Percentiles rank a stretch among this genome's conserved stretches.
phyloP scores from a whole-genome alignment of 2,797 vertebrate genomes.

The Catostomus latipinnis region DNA sequence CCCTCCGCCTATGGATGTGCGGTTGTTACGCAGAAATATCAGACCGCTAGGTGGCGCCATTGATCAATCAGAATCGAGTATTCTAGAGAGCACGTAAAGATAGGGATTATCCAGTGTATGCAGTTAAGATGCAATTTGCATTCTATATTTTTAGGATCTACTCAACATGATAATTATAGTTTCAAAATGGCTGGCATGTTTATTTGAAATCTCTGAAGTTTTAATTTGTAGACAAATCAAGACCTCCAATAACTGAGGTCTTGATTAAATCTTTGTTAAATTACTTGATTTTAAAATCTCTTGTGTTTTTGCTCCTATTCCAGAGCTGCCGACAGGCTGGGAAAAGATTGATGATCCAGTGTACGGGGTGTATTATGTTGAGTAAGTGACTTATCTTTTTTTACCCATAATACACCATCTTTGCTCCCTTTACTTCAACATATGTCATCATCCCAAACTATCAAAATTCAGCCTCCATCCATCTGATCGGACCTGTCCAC shows the following conservation, averaged over 20 bases:
- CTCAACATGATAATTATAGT: not conserved
- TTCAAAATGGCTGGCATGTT: slow-evolving; percentile 2
- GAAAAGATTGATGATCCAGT: slow-evolving; percentile 99
- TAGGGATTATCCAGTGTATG: too few species aligned
- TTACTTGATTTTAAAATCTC: slow-evolving; percentile 37
- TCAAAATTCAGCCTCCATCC: slow-evolving; percentile 43
- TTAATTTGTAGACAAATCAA: slow-evolving; percentile 10
- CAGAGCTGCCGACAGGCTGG: slow-evolving; percentile 98
- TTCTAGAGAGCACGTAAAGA: too few species aligned
- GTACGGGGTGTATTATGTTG: slow-evolving; percentile 99
- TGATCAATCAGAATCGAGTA: too few species aligned
- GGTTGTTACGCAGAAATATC: too few species aligned
- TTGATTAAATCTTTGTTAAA: slow-evolving; percentile 22
- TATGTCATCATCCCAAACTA: slow-evolving; percentile 18
- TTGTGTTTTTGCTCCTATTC: slow-evolving; percentile 60
- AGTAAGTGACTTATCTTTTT: slow-evolving; percentile 84
- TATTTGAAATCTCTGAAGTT: slow-evolving; percentile 8
- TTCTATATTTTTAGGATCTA: slow-evolving; percentile 12
- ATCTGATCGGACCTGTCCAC: slow-evolving; percentile 24
- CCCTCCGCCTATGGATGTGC: too few species aligned
- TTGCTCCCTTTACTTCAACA: slow-evolving; percentile 10
- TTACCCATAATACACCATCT: slow-evolving; percentile 6
- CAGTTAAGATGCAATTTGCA: not conserved
- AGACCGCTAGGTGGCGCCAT: too few species aligned
- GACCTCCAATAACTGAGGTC: not conserved